Percentiles rank a stretch among this genome's conserved stretches.
phyloP scores from a whole-genome alignment of 2,797 vertebrate species.

The Chaetophractus vellerosus region DNA sequence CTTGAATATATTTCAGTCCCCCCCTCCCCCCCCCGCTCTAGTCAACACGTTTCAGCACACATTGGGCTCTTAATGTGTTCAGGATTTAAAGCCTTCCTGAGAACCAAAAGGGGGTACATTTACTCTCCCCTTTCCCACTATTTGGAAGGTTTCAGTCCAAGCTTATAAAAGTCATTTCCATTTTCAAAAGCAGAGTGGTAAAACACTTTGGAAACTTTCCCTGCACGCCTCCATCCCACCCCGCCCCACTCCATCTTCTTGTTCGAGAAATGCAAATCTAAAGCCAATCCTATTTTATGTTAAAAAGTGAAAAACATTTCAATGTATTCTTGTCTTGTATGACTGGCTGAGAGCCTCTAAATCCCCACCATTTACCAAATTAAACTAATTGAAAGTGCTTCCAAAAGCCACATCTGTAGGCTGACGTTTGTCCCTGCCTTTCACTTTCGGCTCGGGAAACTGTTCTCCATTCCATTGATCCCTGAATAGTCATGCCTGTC shows the following conservation, averaged over 20 bases:
- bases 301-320: slow-evolving; percentile 96
- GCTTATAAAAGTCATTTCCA: slow-evolving; percentile 86
- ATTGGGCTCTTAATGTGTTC: background rate
- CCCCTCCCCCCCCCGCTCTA: rapidly evolving
- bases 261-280: slow-evolving; percentile 94
- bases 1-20: background rate
- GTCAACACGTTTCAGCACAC: background rate
- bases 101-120: slow-evolving; percentile 35
- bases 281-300: slow-evolving; percentile 94
- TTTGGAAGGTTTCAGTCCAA: slow-evolving; percentile 45
- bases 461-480: slow-evolving; percentile 98
- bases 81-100: slow-evolving; percentile 36
- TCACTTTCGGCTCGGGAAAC: slow-evolving; percentile 94
- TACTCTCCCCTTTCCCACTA: slow-evolving; percentile 48
- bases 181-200: slow-evolving; percentile 86
- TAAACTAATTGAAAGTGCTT: slow-evolving; percentile 99
- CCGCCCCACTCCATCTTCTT: slow-evolving; percentile 77
- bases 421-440: slow-evolving; percentile 95
- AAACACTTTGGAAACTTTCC: slow-evolving; percentile 85
- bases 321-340: slow-evolving; percentile 98
- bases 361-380: slow-evolving; percentile 99
- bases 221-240: background rate
- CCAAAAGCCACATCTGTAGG: slow-evolving; percentile 98
- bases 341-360: slow-evolving; percentile 97
- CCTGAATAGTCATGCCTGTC: slow-evolving; percentile 99